These are phyloP conservation scores for Rhynchomys soricoides DNA, from an alignment of 2,113 vertebrate genomes.

Conservation along the genomic window DNA sequence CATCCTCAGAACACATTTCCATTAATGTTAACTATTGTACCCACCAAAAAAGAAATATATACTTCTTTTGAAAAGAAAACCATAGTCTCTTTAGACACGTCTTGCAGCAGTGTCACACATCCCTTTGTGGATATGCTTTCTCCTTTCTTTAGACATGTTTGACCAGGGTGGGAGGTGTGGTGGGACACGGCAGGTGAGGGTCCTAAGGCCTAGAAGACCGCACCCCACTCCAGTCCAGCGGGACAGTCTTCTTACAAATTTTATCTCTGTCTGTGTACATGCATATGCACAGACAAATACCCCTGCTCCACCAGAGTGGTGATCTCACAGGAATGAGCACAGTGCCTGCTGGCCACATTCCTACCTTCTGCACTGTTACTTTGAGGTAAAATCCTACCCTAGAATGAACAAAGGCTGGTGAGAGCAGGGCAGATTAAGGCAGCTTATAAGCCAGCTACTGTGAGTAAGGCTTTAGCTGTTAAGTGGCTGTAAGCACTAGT, in stretches of 20 bases:
- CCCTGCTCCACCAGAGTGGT: too few relatives aligned
- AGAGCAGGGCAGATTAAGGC: background rate
- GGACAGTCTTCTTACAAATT: background rate
- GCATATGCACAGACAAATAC: background rate
- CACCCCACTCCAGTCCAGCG: background rate
- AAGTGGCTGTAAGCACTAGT: slow-evolving; percentile 19
- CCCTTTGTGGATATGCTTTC: slow-evolving; percentile 50
- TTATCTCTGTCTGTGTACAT: background rate
- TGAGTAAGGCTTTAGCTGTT: background rate
- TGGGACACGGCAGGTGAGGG: slow-evolving; percentile 41
- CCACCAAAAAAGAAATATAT: slow-evolving; percentile 65
- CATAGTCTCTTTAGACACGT: slow-evolving; percentile 58
- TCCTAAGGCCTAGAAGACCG: slow-evolving; percentile 27
- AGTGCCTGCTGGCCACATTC: background rate
- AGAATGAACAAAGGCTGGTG: slow-evolving; percentile 32
- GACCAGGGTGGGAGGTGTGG: background rate
- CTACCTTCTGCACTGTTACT: background rate
- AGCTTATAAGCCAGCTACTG: background rate
- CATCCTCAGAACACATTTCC: slow-evolving; percentile 57
- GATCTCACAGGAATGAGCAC: background rate
- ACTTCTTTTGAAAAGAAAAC: slow-evolving; percentile 39
- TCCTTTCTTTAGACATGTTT: slow-evolving; percentile 65
- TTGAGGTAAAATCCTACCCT: background rate
- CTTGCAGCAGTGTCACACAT: slow-evolving; percentile 8
- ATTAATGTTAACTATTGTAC: slow-evolving; percentile 65